phyloP scores from a whole-genome alignment of 2,797 vertebrate genomes.

The Pseudocheirus occidentalis region DNA sequence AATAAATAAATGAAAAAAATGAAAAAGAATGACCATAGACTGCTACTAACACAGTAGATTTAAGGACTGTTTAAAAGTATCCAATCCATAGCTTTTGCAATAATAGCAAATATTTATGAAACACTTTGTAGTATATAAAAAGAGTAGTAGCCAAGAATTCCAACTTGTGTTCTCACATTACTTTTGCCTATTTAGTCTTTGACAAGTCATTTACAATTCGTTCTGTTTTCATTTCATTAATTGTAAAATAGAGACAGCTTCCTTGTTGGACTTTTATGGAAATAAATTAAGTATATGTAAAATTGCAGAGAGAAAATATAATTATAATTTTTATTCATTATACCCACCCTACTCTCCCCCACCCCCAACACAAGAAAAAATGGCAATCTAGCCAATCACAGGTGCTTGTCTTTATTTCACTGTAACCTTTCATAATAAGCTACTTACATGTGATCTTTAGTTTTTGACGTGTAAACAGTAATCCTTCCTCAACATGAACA shows the following conservation, averaged over 20 bases:
- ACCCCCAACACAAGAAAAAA: neutral
- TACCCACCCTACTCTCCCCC: too few species aligned
- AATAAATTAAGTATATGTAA: neutral
- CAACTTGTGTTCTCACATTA: neutral
- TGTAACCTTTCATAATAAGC: neutral
- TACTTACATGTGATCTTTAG: neutral
- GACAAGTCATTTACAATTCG: neutral
- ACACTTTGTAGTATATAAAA: neutral
- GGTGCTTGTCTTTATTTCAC: neutral
- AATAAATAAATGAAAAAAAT: too few species aligned
- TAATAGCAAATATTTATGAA: neutral
- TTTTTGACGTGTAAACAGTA: too few species aligned
- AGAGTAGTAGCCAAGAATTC: neutral
- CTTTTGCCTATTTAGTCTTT: neutral
- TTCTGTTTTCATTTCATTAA: neutral
- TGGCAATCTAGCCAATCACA: neutral
- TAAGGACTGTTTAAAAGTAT: neutral
- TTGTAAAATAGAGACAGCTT: neutral
- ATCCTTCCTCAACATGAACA: neutral
- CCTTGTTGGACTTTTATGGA: neutral
- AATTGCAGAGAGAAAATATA: neutral
- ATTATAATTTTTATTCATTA: neutral
- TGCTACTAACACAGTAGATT: neutral
- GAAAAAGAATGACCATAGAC: too few species aligned
- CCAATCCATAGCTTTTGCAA: too few species aligned